Percentiles rank a stretch among this genome's conserved stretches.
Conservation (phyloP, 2,797 vertebrate species). For the Onychomys arenicola region DNA sequence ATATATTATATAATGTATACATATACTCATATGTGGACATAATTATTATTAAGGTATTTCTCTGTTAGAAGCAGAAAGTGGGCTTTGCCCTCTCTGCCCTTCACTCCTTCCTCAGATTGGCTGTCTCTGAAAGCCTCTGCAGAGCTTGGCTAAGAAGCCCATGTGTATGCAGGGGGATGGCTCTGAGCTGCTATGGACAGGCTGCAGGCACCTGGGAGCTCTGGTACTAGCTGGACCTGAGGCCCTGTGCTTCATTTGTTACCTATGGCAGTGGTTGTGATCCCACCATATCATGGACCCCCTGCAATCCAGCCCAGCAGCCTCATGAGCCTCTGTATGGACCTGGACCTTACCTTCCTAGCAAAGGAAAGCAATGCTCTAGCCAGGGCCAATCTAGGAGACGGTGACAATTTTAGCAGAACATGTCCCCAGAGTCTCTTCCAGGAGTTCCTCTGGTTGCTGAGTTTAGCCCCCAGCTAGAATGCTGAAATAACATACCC, state of each 20-base stretch:
- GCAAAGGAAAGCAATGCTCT: neutral
- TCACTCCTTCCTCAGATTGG: neutral
- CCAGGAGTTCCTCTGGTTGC: conserved; percentile 68
- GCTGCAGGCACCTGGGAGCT: neutral
- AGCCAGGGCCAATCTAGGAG: conserved; percentile 59
- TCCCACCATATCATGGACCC: neutral
- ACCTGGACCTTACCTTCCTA: neutral
- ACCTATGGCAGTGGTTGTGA: neutral
- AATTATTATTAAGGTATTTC: neutral
- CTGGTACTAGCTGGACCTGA: accelerated
- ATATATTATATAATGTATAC: neutral
- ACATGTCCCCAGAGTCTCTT: conserved; percentile 67
- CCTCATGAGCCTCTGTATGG: neutral
- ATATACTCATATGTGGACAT: neutral
- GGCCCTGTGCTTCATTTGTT: neutral
- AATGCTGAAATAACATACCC: conserved; percentile 55
- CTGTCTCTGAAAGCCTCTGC: neutral
- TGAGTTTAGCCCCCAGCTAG: conserved; percentile 58
- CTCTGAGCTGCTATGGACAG: neutral
- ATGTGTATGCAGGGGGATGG: neutral
- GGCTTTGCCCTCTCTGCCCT: neutral
- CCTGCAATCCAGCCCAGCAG: neutral
- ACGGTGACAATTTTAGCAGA: conserved; percentile 73
- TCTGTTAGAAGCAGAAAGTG: neutral
- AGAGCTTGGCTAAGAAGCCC: neutral